These are phyloP conservation scores for Zosterops pallidus DNA, from an alignment of 2,113 vertebrate species.

Conservation along the genomic window DNA sequence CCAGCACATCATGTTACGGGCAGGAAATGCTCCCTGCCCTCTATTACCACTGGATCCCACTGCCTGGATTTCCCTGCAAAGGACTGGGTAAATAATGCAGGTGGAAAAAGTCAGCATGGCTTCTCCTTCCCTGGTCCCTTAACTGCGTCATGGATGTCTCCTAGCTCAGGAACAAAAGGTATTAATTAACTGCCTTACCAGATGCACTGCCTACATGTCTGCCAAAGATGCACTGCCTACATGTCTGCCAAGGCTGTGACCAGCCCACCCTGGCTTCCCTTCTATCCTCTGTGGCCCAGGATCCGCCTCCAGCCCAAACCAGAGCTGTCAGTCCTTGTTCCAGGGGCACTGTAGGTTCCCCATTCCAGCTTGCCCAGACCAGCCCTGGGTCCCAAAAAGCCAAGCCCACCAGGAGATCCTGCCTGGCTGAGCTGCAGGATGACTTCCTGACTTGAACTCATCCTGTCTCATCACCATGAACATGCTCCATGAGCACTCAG, in stretches of 20 bases:
- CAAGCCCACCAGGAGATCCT: neutral
- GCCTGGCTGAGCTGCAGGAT: neutral
- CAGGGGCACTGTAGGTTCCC: neutral
- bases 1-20: neutral
- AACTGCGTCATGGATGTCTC: neutral
- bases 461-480: neutral
- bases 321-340: neutral
- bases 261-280: neutral
- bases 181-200: neutral
- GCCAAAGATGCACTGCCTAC: neutral
- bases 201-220: neutral
- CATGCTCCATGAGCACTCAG: neutral
- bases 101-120: neutral
- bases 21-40: conserved; percentile 7
- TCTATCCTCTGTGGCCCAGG: neutral
- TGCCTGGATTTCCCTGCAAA: neutral
- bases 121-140: neutral
- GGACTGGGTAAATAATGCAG: neutral
- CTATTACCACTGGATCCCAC: neutral
- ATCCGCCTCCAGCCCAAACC: neutral
- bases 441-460: neutral
- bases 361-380: neutral
- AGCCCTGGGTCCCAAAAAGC: neutral
- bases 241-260: neutral
- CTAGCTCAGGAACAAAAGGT: neutral